Conservation (phyloP, 2,113 vertebrate species). For the Lampris megalopsis region DNA sequence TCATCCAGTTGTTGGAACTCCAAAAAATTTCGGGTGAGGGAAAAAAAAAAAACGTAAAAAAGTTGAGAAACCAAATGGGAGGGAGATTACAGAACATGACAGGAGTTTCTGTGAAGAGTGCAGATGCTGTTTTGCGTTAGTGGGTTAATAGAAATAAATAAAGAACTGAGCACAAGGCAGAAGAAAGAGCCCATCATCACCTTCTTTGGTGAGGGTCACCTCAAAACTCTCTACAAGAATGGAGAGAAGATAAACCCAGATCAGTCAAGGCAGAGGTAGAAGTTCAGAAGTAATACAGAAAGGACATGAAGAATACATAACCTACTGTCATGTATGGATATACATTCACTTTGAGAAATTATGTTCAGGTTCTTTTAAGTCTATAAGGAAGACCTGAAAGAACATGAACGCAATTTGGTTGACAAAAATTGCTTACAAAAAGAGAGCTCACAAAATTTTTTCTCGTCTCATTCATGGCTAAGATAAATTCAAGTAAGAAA, state of each 20-base stretch:
- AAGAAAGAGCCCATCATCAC: conserved; percentile 98
- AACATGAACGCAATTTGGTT: too few species aligned
- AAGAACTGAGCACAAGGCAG: conserved; percentile 86
- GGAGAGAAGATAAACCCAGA: conserved; percentile 97
- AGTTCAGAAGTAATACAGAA: conserved; percentile 71
- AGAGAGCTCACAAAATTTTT: conserved; percentile 1
- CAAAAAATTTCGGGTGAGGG: conserved; percentile 69
- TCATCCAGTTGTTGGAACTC: conserved; percentile 84
- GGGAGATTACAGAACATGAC: conserved; percentile 85
- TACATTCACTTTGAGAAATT: conserved; percentile 36
- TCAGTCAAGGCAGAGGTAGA: conserved; percentile 89
- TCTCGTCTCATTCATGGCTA: conserved; percentile 20
- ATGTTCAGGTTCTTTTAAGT: conserved; percentile 14
- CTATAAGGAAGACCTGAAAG: background rate
- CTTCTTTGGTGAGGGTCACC: conserved; percentile 99
- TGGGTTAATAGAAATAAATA: conserved; percentile 92
- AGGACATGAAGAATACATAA: conserved; percentile 64
- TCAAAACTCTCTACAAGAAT: conserved; percentile 98
- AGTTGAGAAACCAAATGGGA: conserved; percentile 83
- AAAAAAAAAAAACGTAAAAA: conserved; percentile 51
- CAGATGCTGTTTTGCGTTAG: conserved; percentile 96
- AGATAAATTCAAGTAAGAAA: conserved; percentile 14
- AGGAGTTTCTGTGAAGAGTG: conserved; percentile 90
- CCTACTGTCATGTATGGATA: conserved; percentile 29
- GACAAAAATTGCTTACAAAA: too few species aligned